Conservation (phyloP, 2,113 vertebrate species). For the Nibea albiflora region DNA sequence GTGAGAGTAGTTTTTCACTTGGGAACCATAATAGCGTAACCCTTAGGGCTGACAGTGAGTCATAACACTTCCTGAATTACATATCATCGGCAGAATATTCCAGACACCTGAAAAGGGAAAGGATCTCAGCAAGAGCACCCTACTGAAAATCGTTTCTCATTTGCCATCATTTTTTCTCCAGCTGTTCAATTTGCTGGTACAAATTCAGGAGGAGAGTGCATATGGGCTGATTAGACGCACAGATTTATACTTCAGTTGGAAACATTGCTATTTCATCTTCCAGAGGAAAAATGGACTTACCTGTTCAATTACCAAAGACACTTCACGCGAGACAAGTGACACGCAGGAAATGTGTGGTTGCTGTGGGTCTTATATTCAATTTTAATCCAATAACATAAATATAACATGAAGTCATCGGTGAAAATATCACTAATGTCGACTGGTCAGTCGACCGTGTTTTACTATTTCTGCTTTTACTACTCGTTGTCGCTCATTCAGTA, state of each 20-base stretch:
- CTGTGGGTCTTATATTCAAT: conserved; percentile 17
- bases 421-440: background rate
- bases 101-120: conserved; percentile 64
- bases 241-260: conserved; percentile 58
- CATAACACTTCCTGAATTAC: conserved; percentile 71
- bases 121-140: conserved; percentile 32
- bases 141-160: conserved; percentile 70
- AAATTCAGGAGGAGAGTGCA: conserved; percentile 52
- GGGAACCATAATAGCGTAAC: conserved; percentile 62
- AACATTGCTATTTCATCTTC: conserved; percentile 50
- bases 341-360: conserved; percentile 17
- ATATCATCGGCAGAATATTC: conserved; percentile 68
- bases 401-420: conserved; percentile 10
- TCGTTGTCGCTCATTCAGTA: too few relatives aligned
- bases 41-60: conserved; percentile 67
- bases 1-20: conserved; percentile 64
- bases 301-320: conserved; percentile 52
- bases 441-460: background rate
- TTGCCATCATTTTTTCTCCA: conserved; percentile 54
- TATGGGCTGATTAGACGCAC: conserved; percentile 52
- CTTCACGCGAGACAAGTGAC: conserved; percentile 39
- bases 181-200: conserved; percentile 55
- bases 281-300: conserved; percentile 25
- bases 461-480: too few relatives aligned
- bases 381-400: conserved; percentile 9